These are phyloP conservation scores for Pyxicephalus adspersus DNA, from an alignment of 2,113 vertebrate species.

Conservation along the genomic window DNA sequence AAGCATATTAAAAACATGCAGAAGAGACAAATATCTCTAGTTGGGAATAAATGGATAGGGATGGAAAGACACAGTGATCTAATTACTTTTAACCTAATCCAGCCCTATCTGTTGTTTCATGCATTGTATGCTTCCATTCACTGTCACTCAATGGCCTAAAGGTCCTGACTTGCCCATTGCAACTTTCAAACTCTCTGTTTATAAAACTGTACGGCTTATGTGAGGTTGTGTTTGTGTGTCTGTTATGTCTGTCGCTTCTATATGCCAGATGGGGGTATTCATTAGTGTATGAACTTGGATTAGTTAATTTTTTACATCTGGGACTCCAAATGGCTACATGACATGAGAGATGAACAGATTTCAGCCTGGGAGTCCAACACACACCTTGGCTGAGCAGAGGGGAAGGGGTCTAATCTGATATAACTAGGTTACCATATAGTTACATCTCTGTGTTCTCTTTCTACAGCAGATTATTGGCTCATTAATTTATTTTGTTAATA, in stretches of 20 bases:
- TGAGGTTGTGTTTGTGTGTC: constrained; percentile 76
- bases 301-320: constrained; percentile 94
- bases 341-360: constrained; percentile 73
- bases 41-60: constrained; percentile 21
- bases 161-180: constrained; percentile 68
- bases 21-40: constrained; percentile 37
- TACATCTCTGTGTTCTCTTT: constrained; percentile 15
- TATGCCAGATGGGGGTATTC: constrained; percentile 92
- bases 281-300: constrained; percentile 86
- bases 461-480: neutral
- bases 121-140: constrained; percentile 58
- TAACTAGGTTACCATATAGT: constrained; percentile 11
- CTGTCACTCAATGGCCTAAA: constrained; percentile 61
- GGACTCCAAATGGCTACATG: constrained; percentile 89
- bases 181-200: constrained; percentile 68
- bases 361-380: constrained; percentile 71
- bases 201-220: constrained; percentile 82
- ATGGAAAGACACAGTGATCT: constrained; percentile 7
- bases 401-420: constrained; percentile 19
- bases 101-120: constrained; percentile 20
- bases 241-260: constrained; percentile 78
- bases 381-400: constrained; percentile 60
- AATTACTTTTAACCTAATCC: constrained; percentile 42
- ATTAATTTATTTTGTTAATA: constrained; percentile 14
- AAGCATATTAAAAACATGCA: constrained; percentile 52